Conservation (phyloP, 2,797 vertebrate genomes). For the Myotis pilosus region DNA sequence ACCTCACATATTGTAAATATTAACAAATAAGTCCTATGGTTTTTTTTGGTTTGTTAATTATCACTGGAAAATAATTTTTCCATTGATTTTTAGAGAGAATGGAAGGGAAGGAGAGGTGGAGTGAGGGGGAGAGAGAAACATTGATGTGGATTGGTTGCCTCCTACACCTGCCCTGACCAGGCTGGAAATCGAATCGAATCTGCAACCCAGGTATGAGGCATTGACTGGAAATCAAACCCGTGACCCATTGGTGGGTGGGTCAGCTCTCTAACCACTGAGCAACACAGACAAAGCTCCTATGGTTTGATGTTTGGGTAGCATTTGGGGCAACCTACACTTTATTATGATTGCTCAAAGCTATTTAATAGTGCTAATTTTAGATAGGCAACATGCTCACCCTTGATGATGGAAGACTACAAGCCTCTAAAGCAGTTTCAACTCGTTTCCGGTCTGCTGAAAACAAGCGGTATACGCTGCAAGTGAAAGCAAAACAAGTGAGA, state of each 20-base stretch:
- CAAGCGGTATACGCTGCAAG: slow-evolving; percentile 93
- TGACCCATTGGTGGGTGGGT: too few species aligned
- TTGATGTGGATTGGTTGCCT: too few species aligned
- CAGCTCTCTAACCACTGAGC: too few species aligned
- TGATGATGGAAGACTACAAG: slow-evolving; percentile 95
- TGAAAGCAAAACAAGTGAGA: slow-evolving; percentile 20
- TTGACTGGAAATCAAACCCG: too few species aligned
- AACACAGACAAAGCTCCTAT: background rate
- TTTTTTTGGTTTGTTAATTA: too few species aligned
- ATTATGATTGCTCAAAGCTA: background rate
- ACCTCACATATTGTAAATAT: background rate
- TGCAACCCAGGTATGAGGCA: too few species aligned
- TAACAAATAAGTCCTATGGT: background rate
- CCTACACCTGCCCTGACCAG: too few species aligned
- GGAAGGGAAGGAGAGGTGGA: too few species aligned
- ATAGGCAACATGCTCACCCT: slow-evolving; percentile 87
- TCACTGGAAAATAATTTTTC: too few species aligned
- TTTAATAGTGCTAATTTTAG: background rate
- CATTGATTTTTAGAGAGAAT: too few species aligned
- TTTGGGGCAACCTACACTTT: background rate
- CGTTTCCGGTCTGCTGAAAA: slow-evolving; percentile 96
- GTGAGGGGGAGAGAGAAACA: too few species aligned
- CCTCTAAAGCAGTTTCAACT: slow-evolving; percentile 95
- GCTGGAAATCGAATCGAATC: too few species aligned
- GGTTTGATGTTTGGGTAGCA: background rate